A percentile compares a stretch with the other conserved stretches of the same genome.
Evolutionary conservation across 2,113 vertebrate genomes (phyloP).

Genomic region (Atherinomorus stipes): DNA sequence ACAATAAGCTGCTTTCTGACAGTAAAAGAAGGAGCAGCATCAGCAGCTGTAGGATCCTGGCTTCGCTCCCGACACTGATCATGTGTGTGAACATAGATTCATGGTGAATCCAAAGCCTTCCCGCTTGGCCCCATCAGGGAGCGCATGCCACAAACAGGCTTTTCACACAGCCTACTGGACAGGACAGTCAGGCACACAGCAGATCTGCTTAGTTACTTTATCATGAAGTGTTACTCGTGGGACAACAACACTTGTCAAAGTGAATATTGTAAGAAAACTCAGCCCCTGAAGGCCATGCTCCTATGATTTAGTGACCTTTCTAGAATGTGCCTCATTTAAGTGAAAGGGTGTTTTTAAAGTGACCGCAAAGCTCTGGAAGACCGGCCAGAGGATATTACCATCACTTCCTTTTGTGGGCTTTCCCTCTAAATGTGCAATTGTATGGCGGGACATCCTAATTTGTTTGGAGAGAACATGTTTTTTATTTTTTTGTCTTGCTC

Average conservation of each 20-base stretch:
- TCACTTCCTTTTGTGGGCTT: constrained; percentile 17
- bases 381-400: constrained; percentile 42
- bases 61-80: constrained; percentile 49
- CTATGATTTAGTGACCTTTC: constrained; percentile 72
- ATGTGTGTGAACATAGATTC: constrained; percentile 60
- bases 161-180: constrained; percentile 73
- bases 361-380: constrained; percentile 48
- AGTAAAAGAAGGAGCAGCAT: constrained; percentile 18
- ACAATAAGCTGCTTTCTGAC: constrained; percentile 18
- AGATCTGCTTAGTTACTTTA: constrained; percentile 78
- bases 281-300: constrained; percentile 32
- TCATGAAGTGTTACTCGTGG: constrained; percentile 73
- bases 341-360: constrained; percentile 48
- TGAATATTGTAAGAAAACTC: constrained; percentile 59
- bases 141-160: constrained; percentile 73
- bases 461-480: constrained; percentile 34
- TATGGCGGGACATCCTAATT: constrained; percentile 33
- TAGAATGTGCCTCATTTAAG: constrained; percentile 58
- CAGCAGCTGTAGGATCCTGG: constrained; percentile 10
- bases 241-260: constrained; percentile 73
- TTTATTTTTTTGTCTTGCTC: constrained; percentile 19
- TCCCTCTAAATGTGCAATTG: constrained; percentile 26
- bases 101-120: constrained; percentile 58
- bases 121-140: constrained; percentile 65
- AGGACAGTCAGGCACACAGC: constrained; percentile 69